phyloP scores from a whole-genome alignment of 1,140 invertebrate genomes.

The Drosophila subpulchrella region DNA sequence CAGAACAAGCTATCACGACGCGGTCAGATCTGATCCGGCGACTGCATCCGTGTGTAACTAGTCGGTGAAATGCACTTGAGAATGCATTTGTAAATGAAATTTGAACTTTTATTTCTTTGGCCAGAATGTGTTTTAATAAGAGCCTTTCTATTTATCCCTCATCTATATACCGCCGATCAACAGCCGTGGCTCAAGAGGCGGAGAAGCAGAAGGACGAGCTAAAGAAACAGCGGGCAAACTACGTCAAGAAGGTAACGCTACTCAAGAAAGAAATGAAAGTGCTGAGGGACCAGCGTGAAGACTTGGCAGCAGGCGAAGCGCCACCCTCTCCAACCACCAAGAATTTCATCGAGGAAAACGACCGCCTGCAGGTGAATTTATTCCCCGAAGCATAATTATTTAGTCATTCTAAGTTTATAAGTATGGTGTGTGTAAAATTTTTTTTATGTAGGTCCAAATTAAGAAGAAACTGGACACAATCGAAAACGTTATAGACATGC shows the following conservation, averaged over 20 bases:
- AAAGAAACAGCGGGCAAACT: slow-evolving; percentile 91
- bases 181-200: slow-evolving; percentile 91
- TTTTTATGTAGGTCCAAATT: slow-evolving; percentile 88
- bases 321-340: slow-evolving; percentile 88
- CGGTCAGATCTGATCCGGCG: slow-evolving; percentile 25
- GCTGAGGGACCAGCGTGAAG: slow-evolving; percentile 90
- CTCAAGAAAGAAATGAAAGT: slow-evolving; percentile 91
- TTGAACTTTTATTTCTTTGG: slow-evolving; percentile 60
- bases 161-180: slow-evolving; percentile 29
- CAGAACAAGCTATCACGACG: slow-evolving; percentile 26
- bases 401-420: not conserved
- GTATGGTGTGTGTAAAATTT: not conserved
- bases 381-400: not conserved
- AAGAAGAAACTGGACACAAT: slow-evolving; percentile 93
- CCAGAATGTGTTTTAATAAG: slow-evolving; percentile 48
- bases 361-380: slow-evolving; percentile 89
- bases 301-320: slow-evolving; percentile 86
- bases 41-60: slow-evolving; percentile 69
- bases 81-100: slow-evolving; percentile 83
- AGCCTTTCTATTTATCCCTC: slow-evolving; percentile 43
- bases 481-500: slow-evolving; percentile 93
- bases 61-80: slow-evolving; percentile 77
- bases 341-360: slow-evolving; percentile 91
- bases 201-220: slow-evolving; percentile 92
- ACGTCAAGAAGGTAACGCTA: slow-evolving; percentile 89